Evolutionary conservation across 1,140 invertebrate genomes (phyloP).

Genomic region (Pectinophora gossypiella): DNA sequence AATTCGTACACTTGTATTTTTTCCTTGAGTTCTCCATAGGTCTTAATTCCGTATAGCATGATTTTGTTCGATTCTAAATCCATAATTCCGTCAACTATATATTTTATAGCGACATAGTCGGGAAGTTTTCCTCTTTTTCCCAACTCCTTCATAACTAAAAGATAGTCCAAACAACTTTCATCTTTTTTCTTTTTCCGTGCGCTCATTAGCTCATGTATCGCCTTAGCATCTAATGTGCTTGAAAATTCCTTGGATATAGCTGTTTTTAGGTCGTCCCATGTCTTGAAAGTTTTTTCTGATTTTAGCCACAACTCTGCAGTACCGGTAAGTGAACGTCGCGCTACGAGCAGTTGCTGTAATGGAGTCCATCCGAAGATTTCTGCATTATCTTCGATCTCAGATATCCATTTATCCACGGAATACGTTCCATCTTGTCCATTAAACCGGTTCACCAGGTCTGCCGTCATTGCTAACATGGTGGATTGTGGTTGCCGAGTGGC

Average conservation of each 20-base stretch:
- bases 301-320: background rate
- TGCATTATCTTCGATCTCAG: background rate
- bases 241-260: background rate
- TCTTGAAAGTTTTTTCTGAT: background rate
- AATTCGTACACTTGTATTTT: conserved; percentile 12
- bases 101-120: conserved; percentile 23
- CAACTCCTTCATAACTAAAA: conserved; percentile 21
- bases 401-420: background rate
- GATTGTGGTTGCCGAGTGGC: background rate
- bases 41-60: conserved; percentile 16
- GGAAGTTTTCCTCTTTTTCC: conserved; percentile 18
- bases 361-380: background rate
- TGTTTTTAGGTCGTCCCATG: background rate
- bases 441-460: background rate
- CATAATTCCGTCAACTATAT: conserved; percentile 17
- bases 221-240: background rate
- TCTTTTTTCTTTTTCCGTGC: background rate
- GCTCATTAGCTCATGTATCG: conserved; percentile 25
- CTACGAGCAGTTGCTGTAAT: background rate
- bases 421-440: background rate
- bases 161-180: conserved; percentile 5
- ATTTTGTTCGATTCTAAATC: conserved; percentile 16
- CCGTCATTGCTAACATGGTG: background rate
- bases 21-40: conserved; percentile 13
- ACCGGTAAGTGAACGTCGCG: background rate